Base-by-base conservation (phyloP, 2,888 invertebrate genomes). In the Mythimna albipuncta region DNA sequence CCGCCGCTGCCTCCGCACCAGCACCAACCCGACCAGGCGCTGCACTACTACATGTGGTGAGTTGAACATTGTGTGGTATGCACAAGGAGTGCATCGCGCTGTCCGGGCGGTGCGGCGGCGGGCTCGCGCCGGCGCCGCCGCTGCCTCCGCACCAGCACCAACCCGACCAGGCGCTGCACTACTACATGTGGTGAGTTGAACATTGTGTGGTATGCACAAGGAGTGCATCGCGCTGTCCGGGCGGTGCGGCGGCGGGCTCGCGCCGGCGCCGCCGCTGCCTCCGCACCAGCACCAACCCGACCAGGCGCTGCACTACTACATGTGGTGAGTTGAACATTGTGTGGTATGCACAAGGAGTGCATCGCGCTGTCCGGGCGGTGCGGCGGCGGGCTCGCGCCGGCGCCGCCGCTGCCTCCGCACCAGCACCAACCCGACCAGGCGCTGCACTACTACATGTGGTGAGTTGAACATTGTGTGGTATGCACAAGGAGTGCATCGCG, bases 191-290 rank as follows among this genome's bases (percentile, higher is more conserved):
- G 97, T 96, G 50, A 85, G 90, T 72, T 89, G 10, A 10, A 10
- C 41, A 10, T 41, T 41, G 41, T 32, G 32, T 3, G 32, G 32
- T 32, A 32, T 32, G 32, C 32, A 32, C 32, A 5, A 32, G 32
- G 32, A 32, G 32, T 32, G 32, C 32, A 32, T 32, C 32, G 32
- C 32, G 3, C 32, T 32, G 32, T 4, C 32, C 32, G 32, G 32
- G 4, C 97, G 98, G 67, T 98, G 98, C 94, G 97, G 97, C 59
- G 97, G 97, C 62, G 97, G 97, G 2, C 96, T 97, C 7, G 97
- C 97, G 35, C 97, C 97, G 35, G 96, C 97, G 62, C 97, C 97
- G 1, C 97, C 97, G 4, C 94, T 96, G 32, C 93, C 97, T 57
- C 96, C 97, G 61, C 97, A 97, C 90, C 97, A 97, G 88, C 92